Evolutionary conservation across 2,888 invertebrate genomes (phyloP).

Genomic region (Gymnocheta viridis): DNA sequence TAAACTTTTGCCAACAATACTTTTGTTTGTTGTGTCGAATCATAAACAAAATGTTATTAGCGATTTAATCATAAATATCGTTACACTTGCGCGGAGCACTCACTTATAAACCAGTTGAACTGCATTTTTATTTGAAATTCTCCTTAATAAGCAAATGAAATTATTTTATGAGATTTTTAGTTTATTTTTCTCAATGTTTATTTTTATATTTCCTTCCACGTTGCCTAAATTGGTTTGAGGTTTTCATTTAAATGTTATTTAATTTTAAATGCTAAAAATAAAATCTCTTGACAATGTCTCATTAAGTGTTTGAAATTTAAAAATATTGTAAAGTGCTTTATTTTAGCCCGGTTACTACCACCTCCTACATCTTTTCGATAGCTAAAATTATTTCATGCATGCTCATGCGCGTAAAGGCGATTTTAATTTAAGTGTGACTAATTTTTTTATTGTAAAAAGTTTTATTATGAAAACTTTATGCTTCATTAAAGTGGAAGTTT

Average conservation of each 20-base stretch:
- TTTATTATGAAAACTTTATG: background rate
- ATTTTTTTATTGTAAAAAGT: background rate
- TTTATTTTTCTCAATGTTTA: constrained; percentile 15
- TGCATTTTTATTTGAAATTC: constrained; percentile 56
- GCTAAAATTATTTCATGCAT: background rate
- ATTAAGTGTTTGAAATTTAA: background rate
- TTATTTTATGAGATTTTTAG: background rate
- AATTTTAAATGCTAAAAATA: constrained; percentile 22
- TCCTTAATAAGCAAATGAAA: constrained; percentile 34
- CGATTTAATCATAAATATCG: constrained; percentile 22
- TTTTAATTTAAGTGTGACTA: background rate
- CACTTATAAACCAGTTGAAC: constrained; percentile 59
- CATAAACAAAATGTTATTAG: constrained; percentile 31
- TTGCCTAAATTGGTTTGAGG: constrained; percentile 44
- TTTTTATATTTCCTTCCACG: constrained; percentile 37
- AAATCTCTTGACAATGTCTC: constrained; percentile 13
- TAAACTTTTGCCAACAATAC: constrained; percentile 2
- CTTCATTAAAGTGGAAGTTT: background rate
- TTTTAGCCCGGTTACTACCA: background rate
- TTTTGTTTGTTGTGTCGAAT: background rate
- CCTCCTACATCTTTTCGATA: constrained; percentile 22
- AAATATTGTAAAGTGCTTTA: background rate
- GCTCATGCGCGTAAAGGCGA: background rate
- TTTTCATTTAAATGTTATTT: constrained; percentile 46
- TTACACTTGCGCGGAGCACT: constrained; percentile 47